These are phyloP conservation scores for Aurelia sp. DNA, from an alignment of 30 jellyfish, hydroid and myxozoan genomes.

Conservation along the genomic window DNA sequence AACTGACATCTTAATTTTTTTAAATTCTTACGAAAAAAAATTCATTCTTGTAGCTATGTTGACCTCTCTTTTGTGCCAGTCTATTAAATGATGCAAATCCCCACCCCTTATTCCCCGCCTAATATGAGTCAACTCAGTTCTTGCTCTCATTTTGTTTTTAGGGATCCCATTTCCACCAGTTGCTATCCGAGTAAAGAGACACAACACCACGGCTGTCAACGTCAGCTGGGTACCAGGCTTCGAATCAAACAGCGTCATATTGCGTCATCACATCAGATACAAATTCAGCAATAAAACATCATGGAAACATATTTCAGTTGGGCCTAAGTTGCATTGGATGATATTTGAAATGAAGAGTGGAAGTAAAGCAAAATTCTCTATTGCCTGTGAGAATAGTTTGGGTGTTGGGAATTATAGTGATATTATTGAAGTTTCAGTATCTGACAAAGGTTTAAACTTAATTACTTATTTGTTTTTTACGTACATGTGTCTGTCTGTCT, in stretches of 20 bases:
- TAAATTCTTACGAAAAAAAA: too few relatives aligned
- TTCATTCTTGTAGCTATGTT: too few relatives aligned
- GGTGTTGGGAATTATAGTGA: constrained; percentile 79
- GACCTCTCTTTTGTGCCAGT: too few relatives aligned
- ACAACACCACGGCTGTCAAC: constrained; percentile 59
- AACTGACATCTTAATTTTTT: too few relatives aligned
- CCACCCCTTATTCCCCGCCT: too few relatives aligned
- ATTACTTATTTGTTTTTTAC: too few relatives aligned
- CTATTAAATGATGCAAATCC: too few relatives aligned
- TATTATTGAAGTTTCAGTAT: constrained; percentile 50
- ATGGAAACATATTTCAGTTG: constrained; percentile 22
- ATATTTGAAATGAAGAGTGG: constrained; percentile 34
- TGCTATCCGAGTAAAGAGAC: constrained; percentile 23
- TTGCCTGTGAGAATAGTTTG: constrained; percentile 84
- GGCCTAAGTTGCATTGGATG: constrained; percentile 50
- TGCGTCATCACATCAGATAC: constrained; percentile 58
- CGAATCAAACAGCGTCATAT: constrained; percentile 75
- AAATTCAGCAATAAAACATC: constrained; percentile 22
- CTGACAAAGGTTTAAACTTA: constrained; percentile 64
- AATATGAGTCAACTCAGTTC: too few relatives aligned
- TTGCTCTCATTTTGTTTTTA: constrained; percentile 1
- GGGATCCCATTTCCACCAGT: constrained; percentile 87
- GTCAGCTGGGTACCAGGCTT: constrained; percentile 81
- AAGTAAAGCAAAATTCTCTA: constrained; percentile 41
- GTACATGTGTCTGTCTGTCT: too few relatives aligned